Base-by-base conservation (phyloP, 2,888 invertebrate species). In the Anthoptus insignis region DNA sequence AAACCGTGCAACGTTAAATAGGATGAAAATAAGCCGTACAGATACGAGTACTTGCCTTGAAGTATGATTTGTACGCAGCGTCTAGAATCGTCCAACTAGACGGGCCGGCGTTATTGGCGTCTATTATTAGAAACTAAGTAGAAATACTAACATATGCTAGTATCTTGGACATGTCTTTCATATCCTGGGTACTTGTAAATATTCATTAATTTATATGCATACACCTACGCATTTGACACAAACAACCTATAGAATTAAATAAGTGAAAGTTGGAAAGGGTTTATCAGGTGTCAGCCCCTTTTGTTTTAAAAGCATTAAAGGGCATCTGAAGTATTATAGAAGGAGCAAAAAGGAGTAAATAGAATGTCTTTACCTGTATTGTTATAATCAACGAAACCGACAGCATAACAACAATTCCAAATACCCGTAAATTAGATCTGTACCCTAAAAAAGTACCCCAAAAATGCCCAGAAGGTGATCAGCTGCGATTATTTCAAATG, bases 111-210 rank as follows among this genome's bases (percentile, higher is more conserved):
- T 71, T 76, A 75, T 72, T 67, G 71, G 72, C 64, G 68, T 75
- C 78, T 84, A 86, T 84, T 84, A 84, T 85, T 87, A 86, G 84
- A 59, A 34, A 9, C 59, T 50, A 59, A 37, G 49, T 34, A 37
- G 24, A 50, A 45, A 47, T 32, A 45, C 34, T 34, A 49, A 47
- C 58, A 59, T 24, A 59, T 49, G 49, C 32, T n/a, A 59, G 34
- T 27, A 37, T 49, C 14, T 14, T 11, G 11, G 16, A 21, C 49
- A 4, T 22, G 45, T 22, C 45, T 9, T 21, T 0, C 22, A 24
- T 37, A 59, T 59, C 49, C 59, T 47, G 47, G 21, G 29, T 34
- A 47, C 11, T 34, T 24, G 32, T 59, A 21, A 59, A 59, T 59
- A 59, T 49, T 59, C 49, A 59, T 24, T 27, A 29, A 5, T 39